Evolutionary conservation across 2,797 vertebrate species (phyloP), one percentile per base, ranked within the genome.

Genomic region (Acipenser ruthenus): DNA sequence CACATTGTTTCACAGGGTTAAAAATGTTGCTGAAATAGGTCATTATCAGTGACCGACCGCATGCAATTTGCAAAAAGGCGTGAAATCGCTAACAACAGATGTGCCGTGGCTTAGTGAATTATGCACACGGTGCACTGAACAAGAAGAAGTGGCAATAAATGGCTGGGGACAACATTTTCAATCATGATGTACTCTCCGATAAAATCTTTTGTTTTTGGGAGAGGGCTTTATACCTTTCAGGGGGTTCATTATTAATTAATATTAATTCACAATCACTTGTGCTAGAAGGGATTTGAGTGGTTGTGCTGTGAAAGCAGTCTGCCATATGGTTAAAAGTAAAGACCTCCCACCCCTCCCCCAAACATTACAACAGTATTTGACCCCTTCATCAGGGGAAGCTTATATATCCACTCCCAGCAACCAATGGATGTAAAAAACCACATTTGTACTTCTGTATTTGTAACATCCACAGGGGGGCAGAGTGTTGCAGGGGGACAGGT

Each of bases 21-120:
- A 74, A 77, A 75, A 76, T 75, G 73, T 62, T 52, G 67, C 59
- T 64, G 62, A 77, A 81, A 76, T 71, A 70, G 69, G 69, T 78
- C 75, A 72, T 74, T 68, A 64, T 70, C 68, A 71, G 71, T 71
- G 69, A 61, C 37, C 37, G 4, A 37, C 69, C 68, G 64, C 67
- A 55, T 71, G 70, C 70, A 75, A 76, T 79, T 77, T 73, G 72
- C 72, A 71, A 73, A 76, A 74, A 75, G 71, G 68, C 69, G 64
- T 71, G 73, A 80, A 77, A 72, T 70, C 67, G 68, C 65, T 77
- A 72, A 63, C 59, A 77, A 72, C 74, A 79, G 78, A 74, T 78
- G 72, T 68, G 71, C 67, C 18, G 55, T 63, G 65, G 69, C 66
- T 74, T 69, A 75, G 77, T 69, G 70, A 66, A 69, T 68, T 72